Evolutionary conservation across 2,888 invertebrate genomes (phyloP).

Genomic region (Campoplex capitator): DNA sequence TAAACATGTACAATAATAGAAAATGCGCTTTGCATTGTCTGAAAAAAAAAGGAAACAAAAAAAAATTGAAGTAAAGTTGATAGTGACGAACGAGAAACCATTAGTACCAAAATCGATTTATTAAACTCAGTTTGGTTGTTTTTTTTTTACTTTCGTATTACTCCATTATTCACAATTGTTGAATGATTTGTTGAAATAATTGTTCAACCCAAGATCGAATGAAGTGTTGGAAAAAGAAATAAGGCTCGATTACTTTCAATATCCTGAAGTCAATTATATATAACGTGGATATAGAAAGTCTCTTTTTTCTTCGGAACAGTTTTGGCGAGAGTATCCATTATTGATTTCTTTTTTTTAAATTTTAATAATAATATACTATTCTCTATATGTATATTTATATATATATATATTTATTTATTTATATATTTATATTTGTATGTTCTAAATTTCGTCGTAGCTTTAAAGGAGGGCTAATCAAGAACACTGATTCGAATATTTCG

Average conservation of each 20-base stretch:
- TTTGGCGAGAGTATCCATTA: constrained; percentile 37
- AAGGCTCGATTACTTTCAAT: neutral
- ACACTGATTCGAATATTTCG: constrained; percentile 51
- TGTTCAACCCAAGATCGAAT: neutral
- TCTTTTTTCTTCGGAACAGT: neutral
- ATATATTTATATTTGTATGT: constrained; percentile 14
- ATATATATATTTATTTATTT: constrained; percentile 27
- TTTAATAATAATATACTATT: constrained; percentile 43
- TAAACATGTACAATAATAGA: too few relatives aligned
- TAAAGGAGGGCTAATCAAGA: constrained; percentile 55
- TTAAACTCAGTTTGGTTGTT: too few relatives aligned
- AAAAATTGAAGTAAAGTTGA: too few relatives aligned
- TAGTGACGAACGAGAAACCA: too few relatives aligned
- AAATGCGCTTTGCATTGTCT: too few relatives aligned
- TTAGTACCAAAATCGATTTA: too few relatives aligned
- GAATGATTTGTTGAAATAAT: neutral
- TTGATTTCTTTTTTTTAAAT: constrained; percentile 29
- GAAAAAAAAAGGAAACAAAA: too few relatives aligned
- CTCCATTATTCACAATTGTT: too few relatives aligned
- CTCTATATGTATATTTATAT: constrained; percentile 34
- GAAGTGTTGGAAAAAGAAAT: neutral
- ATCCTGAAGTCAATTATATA: neutral
- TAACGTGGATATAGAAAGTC: neutral
- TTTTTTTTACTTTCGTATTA: too few relatives aligned
- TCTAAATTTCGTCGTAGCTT: constrained; percentile 60